Conservation (phyloP, 1,140 invertebrate species). For the Samia ricini region DNA sequence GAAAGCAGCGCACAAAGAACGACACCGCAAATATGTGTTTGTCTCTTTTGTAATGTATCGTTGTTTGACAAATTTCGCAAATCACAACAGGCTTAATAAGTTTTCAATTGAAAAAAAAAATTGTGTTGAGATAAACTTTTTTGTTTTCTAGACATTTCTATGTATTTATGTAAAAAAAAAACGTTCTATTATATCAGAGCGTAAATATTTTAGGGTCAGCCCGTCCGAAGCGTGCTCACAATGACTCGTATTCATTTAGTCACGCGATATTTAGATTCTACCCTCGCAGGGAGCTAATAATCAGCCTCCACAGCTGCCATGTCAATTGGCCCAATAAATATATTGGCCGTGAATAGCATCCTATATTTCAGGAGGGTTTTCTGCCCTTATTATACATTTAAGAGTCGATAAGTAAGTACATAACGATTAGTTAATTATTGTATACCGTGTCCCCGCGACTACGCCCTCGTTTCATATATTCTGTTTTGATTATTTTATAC, state of each 20-base stretch:
- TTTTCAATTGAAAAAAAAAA: no score
- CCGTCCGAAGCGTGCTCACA: neutral
- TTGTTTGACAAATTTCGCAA: no score
- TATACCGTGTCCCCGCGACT: no score
- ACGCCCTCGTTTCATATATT: no score
- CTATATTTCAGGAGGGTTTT: neutral
- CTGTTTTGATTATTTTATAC: no score
- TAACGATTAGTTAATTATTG: neutral
- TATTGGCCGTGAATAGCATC: neutral
- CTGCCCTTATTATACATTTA: neutral
- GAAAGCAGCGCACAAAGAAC: no score
- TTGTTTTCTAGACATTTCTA: no score
- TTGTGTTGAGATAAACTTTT: no score
- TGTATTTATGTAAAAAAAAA: neutral
- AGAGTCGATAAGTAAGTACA: neutral
- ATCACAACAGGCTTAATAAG: no score
- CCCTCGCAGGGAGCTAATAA: neutral
- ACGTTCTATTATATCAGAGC: neutral
- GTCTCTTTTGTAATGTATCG: no score
- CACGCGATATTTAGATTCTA: neutral
- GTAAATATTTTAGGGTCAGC: neutral
- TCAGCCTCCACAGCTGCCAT: neutral
- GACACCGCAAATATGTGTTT: no score
- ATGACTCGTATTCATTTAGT: neutral
- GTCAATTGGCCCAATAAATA: neutral